These are phyloP conservation scores for Chloroceryle aenea DNA, from an alignment of 2,113 vertebrate genomes.

Conservation along the genomic window DNA sequence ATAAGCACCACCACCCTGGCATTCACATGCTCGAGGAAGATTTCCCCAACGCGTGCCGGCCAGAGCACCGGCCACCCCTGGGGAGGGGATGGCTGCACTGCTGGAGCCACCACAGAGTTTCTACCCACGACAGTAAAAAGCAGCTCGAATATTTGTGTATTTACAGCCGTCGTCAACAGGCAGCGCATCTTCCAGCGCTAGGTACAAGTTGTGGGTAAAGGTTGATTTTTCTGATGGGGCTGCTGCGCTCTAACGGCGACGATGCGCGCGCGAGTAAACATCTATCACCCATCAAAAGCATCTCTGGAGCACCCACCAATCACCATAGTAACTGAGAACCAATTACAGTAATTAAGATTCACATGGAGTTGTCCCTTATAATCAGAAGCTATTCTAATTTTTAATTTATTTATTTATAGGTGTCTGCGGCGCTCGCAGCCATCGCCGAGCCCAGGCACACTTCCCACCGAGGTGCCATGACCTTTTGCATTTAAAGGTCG, in stretches of 20 bases:
- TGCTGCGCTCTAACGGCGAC: background rate
- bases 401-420: conserved; percentile 37
- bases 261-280: background rate
- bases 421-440: background rate
- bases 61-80: too few species aligned
- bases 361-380: conserved; percentile 29
- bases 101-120: accelerated
- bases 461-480: accelerated
- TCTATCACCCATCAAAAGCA: conserved; percentile 17
- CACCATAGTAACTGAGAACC: conserved; percentile 50
- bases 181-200: accelerated
- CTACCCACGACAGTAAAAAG: accelerated
- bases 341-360: conserved; percentile 57
- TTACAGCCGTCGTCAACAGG: background rate
- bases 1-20: accelerated
- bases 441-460: accelerated
- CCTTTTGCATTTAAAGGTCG: background rate
- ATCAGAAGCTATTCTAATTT: conserved; percentile 36
- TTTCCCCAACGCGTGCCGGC: accelerated
- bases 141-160: accelerated
- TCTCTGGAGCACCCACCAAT: conserved; percentile 22
- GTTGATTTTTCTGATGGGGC: background rate
- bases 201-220: background rate
- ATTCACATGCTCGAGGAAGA: accelerated
- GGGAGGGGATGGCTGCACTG: background rate